phyloP scores from a whole-genome alignment of 2,113 vertebrate species.

The Nycticebus coucang region DNA sequence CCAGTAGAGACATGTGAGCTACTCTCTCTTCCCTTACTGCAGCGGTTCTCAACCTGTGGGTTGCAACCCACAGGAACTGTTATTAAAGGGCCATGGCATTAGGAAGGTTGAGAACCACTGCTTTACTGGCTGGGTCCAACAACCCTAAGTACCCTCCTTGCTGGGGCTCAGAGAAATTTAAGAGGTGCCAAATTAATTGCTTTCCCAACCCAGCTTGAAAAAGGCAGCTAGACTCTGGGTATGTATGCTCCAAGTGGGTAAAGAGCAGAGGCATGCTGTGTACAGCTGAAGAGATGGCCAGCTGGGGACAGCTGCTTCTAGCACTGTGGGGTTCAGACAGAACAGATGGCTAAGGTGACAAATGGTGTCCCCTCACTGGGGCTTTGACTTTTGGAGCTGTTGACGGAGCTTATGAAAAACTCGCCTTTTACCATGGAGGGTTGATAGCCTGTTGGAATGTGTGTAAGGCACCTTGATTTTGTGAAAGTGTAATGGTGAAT shows the following conservation, averaged over 20 bases:
- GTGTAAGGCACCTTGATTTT: not conserved
- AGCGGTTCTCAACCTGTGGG: no score
- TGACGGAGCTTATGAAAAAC: not conserved
- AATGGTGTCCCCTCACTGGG: not conserved
- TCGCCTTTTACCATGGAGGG: not conserved
- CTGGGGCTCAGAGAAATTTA: conserved; percentile 43
- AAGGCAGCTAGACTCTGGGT: conserved; percentile 3
- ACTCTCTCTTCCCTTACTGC: not conserved
- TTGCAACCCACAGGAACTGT: no score
- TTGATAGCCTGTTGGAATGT: not conserved
- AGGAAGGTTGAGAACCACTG: no score
- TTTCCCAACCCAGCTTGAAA: conserved; percentile 14
- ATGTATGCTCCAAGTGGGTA: not conserved
- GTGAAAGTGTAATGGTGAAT: not conserved
- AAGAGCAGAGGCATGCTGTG: not conserved
- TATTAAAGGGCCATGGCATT: no score
- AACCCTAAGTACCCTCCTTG: conserved; percentile 34
- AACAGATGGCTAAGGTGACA: not conserved
- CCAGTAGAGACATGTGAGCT: not conserved
- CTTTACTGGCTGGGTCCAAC: not conserved
- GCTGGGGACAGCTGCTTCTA: not conserved
- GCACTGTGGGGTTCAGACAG: not conserved
- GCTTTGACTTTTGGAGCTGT: not conserved
- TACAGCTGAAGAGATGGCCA: not conserved
- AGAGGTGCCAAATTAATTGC: conserved; percentile 58